Conservation (phyloP, 2,113 vertebrate species). For the Eubucco bourcierii region DNA sequence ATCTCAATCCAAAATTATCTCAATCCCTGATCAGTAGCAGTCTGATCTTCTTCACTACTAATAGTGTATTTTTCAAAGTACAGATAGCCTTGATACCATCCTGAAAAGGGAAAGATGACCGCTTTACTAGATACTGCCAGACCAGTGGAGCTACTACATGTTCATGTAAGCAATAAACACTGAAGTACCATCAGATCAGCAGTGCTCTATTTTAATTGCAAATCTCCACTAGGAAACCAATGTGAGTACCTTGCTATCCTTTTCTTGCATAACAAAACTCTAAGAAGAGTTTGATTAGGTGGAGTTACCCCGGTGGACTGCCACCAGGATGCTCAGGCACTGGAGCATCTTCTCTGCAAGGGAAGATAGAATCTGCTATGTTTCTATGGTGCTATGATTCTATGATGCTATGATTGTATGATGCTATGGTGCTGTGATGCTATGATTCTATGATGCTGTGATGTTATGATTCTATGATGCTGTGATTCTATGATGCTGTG, state of each 20-base stretch:
- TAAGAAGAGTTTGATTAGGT: neutral
- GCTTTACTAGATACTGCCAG: neutral
- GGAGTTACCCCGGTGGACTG: neutral
- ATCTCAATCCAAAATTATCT: neutral
- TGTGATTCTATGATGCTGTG: no score
- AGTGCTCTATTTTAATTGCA: neutral
- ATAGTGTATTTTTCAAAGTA: neutral
- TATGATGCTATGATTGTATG: no score
- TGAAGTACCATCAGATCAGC: neutral
- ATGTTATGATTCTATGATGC: no score
- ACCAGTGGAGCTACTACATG: neutral
- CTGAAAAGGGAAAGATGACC: neutral
- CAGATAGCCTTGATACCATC: neutral
- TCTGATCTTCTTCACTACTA: neutral
- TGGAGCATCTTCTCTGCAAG: neutral
- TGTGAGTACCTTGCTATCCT: neutral
- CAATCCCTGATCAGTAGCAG: neutral
- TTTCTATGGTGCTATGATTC: no score
- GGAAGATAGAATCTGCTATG: no score
- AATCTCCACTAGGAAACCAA: neutral
- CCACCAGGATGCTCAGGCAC: neutral
- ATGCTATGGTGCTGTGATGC: no score
- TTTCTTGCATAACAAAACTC: neutral
- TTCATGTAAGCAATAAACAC: accelerated
- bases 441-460: no score